A percentile compares a stretch with the other conserved stretches of the same genome.
These are phyloP conservation scores for Rhinogobio ventralis DNA, from an alignment of 2,797 vertebrate species.

Conservation along the genomic window DNA sequence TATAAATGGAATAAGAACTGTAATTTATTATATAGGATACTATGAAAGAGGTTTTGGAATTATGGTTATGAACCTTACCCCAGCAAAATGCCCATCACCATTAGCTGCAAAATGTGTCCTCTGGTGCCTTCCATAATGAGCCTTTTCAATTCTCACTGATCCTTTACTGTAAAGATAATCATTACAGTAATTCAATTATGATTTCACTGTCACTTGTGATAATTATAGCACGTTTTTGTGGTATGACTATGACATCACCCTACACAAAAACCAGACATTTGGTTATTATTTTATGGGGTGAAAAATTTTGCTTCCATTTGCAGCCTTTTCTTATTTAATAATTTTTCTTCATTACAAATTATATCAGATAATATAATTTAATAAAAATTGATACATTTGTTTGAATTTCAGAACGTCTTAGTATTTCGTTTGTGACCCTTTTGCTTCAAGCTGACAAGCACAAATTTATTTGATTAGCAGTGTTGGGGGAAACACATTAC, in stretches of 20 bases:
- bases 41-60: constrained; percentile 29
- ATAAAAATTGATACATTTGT: background rate
- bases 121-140: constrained; percentile 42
- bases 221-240: constrained; percentile 7
- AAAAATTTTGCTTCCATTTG: constrained; percentile 1
- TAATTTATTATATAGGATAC: constrained; percentile 31
- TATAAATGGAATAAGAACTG: constrained; percentile 31
- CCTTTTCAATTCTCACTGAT: constrained; percentile 21
- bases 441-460: background rate
- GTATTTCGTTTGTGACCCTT: background rate
- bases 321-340: background rate
- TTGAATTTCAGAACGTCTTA: background rate
- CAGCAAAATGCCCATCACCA: constrained; percentile 50
- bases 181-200: constrained; percentile 37
- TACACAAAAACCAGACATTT: constrained; percentile 7
- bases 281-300: background rate
- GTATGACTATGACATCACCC: background rate
- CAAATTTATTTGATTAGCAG: background rate
- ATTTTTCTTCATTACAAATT: background rate
- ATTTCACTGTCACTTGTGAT: constrained; percentile 21
- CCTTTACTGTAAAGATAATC: constrained; percentile 32
- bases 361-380: background rate
- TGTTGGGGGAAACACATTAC: too few relatives aligned
- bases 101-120: constrained; percentile 41
- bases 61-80: constrained; percentile 46